phyloP scores from a whole-genome alignment of 2,797 vertebrate genomes.

The Carapus acus region DNA sequence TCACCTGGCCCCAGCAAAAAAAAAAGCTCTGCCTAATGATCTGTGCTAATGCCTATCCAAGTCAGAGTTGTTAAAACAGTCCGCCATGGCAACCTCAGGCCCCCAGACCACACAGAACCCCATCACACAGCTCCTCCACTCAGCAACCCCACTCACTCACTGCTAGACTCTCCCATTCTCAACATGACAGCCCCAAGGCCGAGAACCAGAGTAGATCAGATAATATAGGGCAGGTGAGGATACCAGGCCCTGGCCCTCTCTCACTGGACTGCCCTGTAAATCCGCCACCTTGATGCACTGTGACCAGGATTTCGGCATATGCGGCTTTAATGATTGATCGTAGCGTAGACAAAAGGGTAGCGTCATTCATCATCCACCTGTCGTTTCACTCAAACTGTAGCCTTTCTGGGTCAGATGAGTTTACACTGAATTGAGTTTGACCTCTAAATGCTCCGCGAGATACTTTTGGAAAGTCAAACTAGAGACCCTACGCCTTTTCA shows the following conservation, averaged over 20 bases:
- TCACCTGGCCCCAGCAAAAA: conserved; percentile 61
- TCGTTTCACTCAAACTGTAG: conserved; percentile 30
- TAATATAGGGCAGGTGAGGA: conserved; percentile 7
- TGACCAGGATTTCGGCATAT: conserved; percentile 21
- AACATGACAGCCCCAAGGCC: conserved; percentile 2
- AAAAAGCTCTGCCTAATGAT: conserved; percentile 69
- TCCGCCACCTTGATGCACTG: conserved; percentile 20
- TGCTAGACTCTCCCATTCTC: conserved; percentile 5
- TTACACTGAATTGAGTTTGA: conserved; percentile 47
- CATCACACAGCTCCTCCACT: too few species aligned
- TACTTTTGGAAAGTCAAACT: conserved; percentile 37
- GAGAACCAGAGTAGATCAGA: conserved; percentile 15
- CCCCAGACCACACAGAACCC: conserved; percentile 26
- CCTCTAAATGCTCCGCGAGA: too few species aligned
- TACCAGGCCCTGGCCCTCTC: conserved; percentile 4
- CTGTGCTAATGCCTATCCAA: conserved; percentile 69
- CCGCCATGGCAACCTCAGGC: conserved; percentile 53
- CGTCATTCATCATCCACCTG: conserved; percentile 40
- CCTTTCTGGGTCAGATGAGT: conserved; percentile 43
- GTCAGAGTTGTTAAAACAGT: conserved; percentile 61
- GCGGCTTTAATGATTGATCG: conserved; percentile 53
- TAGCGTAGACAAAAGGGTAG: conserved; percentile 18
- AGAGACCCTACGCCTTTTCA: too few species aligned
- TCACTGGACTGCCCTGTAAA: conserved; percentile 23
- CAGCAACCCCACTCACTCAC: conserved; percentile 24